Evolutionary conservation across 2,113 vertebrate species (phyloP).

Genomic region (Apodemus sylvaticus): DNA sequence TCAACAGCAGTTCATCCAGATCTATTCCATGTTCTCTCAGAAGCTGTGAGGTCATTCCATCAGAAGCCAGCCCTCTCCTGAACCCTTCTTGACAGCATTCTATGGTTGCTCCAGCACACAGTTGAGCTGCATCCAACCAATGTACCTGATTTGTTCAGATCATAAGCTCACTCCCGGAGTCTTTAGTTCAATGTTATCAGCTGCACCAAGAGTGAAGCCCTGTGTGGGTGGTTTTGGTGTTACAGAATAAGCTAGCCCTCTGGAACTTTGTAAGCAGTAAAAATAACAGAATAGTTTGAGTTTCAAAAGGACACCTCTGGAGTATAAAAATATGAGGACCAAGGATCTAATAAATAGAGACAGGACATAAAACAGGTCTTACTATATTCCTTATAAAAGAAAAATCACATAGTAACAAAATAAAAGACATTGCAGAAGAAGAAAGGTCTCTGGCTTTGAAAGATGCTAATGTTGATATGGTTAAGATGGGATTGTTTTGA

Average conservation of each 20-base stretch:
- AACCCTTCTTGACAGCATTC: not conserved
- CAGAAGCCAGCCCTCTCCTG: not conserved
- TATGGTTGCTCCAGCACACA: not conserved
- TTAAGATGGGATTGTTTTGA: too few species aligned
- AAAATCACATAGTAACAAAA: not conserved
- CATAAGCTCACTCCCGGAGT: not conserved
- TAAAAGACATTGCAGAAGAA: too few species aligned
- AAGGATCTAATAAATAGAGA: not conserved
- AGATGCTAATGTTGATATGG: too few species aligned
- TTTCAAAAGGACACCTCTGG: not conserved
- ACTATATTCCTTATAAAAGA: not conserved
- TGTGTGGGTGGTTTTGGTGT: not conserved
- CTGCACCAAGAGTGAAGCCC: not conserved
- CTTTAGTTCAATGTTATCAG: not conserved
- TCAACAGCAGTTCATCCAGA: not conserved
- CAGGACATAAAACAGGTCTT: not conserved
- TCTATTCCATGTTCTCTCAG: not conserved
- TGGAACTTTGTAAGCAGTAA: not conserved
- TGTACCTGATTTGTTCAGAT: not conserved
- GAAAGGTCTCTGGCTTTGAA: too few species aligned
- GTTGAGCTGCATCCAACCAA: not conserved
- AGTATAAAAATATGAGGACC: not conserved
- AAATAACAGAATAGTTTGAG: not conserved
- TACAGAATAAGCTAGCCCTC: not conserved
- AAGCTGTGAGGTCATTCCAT: not conserved